Percentiles rank a stretch among this genome's conserved stretches.
Conservation (phyloP, 2,113 vertebrate genomes). For the Bufo gargarizans region DNA sequence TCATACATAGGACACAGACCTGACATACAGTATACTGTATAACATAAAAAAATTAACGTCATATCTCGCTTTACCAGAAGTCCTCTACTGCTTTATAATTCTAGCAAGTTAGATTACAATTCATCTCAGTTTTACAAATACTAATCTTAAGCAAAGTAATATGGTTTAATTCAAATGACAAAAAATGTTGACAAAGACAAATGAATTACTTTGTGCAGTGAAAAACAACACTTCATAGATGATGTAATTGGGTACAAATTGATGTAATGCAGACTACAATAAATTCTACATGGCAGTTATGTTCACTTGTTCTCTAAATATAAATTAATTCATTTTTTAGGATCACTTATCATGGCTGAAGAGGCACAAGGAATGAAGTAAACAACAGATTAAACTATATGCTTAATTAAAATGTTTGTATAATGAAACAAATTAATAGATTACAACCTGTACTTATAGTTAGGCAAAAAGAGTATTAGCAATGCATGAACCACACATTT, state of each 20-base stretch:
- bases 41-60: not conserved
- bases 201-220: constrained; percentile 9
- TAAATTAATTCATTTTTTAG: constrained; percentile 1
- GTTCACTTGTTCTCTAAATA: not conserved
- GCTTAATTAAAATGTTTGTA: constrained; percentile 5
- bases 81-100: not conserved
- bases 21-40: no score
- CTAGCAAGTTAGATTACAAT: not conserved
- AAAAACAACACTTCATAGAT: not conserved
- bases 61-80: not conserved
- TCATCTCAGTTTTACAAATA: constrained; percentile 1
- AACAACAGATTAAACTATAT: constrained; percentile 1
- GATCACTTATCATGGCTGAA: not conserved
- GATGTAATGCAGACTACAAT: not conserved
- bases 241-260: constrained; percentile 13
- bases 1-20: no score
- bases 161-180: not conserved
- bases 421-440: constrained; percentile 7
- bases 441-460: not conserved
- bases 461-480: not conserved
- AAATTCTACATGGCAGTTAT: constrained; percentile 8
- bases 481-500: not conserved
- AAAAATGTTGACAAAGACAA: constrained; percentile 12
- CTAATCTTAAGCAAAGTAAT: not conserved
- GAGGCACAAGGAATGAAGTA: not conserved